Conservation (phyloP, 2,888 invertebrate species). For the Watsonalla binaria region DNA sequence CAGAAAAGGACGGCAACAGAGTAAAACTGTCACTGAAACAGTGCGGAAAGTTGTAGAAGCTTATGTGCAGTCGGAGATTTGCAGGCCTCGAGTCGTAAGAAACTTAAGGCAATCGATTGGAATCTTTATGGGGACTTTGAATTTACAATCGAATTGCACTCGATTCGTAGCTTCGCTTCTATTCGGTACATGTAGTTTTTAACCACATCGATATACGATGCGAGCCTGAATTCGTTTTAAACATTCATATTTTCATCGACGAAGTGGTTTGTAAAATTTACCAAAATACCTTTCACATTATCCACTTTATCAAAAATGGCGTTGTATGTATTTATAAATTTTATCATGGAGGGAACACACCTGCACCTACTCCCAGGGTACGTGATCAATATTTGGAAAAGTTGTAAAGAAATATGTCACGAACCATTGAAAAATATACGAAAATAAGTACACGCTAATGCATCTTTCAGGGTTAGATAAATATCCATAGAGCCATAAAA, state of each 20-base stretch:
- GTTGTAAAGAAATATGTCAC: slow-evolving; percentile 17
- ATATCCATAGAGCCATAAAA: slow-evolving; percentile 38
- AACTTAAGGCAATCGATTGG: slow-evolving; percentile 39
- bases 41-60: slow-evolving; percentile 9
- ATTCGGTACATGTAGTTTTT: background rate
- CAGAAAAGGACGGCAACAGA: slow-evolving; percentile 12
- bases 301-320: no score
- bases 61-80: slow-evolving; percentile 30
- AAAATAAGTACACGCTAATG: slow-evolving; percentile 30
- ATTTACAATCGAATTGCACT: slow-evolving; percentile 31
- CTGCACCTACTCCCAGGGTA: background rate
- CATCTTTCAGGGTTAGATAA: slow-evolving; percentile 40
- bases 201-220: background rate
- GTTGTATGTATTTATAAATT: no score
- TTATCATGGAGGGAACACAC: background rate
- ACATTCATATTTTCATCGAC: no score
- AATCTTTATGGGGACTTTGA: slow-evolving; percentile 47
- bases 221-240: no score
- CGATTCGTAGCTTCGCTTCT: slow-evolving; percentile 14
- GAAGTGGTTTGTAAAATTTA: no score
- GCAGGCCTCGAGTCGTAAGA: slow-evolving; percentile 29
- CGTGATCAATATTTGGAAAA: slow-evolving; percentile 33
- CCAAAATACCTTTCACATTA: no score
- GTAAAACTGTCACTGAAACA: slow-evolving; percentile 13
- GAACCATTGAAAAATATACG: slow-evolving; percentile 21